Evolutionary conservation across 2,113 vertebrate species (phyloP), one percentile per base, ranked within the genome.

Genomic region (Lagenorhynchus albirostris): DNA sequence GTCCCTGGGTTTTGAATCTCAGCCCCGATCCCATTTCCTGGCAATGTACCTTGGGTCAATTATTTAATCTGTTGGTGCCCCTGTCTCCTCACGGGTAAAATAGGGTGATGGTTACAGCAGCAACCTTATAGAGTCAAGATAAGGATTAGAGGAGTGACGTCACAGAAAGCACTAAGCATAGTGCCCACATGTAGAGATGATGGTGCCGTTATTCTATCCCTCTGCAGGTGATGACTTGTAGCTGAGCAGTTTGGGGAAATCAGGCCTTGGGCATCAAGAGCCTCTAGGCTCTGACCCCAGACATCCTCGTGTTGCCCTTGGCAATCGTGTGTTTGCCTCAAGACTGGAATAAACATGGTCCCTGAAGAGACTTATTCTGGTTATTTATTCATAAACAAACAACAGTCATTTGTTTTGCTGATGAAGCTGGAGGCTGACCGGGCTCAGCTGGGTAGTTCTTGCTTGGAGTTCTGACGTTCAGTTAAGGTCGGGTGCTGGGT

Each of bases 171-270:
- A 9, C 29, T 0, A 41, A 44, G 86, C 10, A 29, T 15, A 0
- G 8, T 2, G 36, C 29, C 77, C 25, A 6, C 18, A 1, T 0
- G 1, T 8, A 41, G 38, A 47, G 73, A 18, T 1, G 17, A 38
- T 3, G 6, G 29, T 2, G 21, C 25, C 17, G 0, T 10, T 10
- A 23, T 18, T 33, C 18, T 26, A 0, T 33, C 17, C 2, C 60
- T 44, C 14, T 0, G 0, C 38, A n/a, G 8, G 38, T 0, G 1
- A 18, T 21, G 31, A 6, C 23, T 38, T 11, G 9, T 2, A 20
- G 36, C 62, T 0, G 0, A 36, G 63, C 62, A 10, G 8, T 33
- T 26, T 68, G 14, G 2, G 3, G 63, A 18, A 25, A 41, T 20
- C 25, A 3, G 55, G 68, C 73, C 17, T 11, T 15, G 14, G 67